Evolutionary conservation across 2,797 vertebrate species (phyloP).

Genomic region (Anabas testudineus): DNA sequence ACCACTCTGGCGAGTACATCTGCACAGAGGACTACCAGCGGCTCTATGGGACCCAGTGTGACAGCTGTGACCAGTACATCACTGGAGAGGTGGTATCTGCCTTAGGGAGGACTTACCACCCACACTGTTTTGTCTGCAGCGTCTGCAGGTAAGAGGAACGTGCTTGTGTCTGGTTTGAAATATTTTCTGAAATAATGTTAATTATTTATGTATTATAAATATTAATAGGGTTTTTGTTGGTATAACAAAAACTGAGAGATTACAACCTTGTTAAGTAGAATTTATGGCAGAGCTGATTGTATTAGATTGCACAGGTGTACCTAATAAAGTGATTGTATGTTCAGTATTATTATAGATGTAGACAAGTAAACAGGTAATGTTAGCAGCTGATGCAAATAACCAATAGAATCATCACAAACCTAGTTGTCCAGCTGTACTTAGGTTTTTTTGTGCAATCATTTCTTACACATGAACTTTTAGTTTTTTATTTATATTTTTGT

Average conservation of each 20-base stretch:
- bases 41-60: constrained; percentile 93
- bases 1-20: constrained; percentile 96
- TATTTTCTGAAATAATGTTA: neutral
- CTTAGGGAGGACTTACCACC: constrained; percentile 94
- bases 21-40: constrained; percentile 97
- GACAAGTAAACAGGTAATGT: neutral
- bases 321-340: too few relatives aligned
- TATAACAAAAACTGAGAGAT: too few relatives aligned
- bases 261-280: too few relatives aligned
- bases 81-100: constrained; percentile 96
- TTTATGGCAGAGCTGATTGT: too few relatives aligned
- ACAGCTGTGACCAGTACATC: constrained; percentile 95
- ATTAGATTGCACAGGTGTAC: too few relatives aligned
- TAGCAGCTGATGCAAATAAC: neutral
- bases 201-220: too few relatives aligned
- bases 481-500: too few relatives aligned
- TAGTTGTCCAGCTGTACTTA: neutral
- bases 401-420: neutral
- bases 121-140: constrained; percentile 96
- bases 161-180: constrained; percentile 10
- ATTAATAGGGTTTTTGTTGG: too few relatives aligned
- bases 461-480: too few relatives aligned
- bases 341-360: too few relatives aligned
- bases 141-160: constrained; percentile 85
- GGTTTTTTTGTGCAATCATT: too few relatives aligned